Base-by-base conservation (phyloP, 2,888 invertebrate species). In the Xanthorhoe spadicearia region DNA sequence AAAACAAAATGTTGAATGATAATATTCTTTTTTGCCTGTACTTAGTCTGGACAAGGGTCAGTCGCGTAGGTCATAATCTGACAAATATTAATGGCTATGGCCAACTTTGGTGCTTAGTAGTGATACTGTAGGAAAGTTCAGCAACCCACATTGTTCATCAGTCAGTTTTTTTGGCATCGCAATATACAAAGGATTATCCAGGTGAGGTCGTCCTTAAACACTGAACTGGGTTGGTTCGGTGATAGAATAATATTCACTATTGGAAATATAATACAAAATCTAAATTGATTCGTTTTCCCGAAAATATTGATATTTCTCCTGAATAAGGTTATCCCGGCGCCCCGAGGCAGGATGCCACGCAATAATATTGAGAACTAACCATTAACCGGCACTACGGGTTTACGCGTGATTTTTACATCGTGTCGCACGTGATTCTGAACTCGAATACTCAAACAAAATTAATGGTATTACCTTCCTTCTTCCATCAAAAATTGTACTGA, bases 391-490 rank as follows among this genome's bases (percentile, higher is more conserved):
- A n/a, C 35, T 62, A 61, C 38, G 23, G 17, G 43, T 59, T 51
- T 50, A 53, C 55, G 55, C 63, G 62, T 64, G 51, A 68, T 66
- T 60, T 64, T 62, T 62, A 62, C 35, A 46, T 49, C 19, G 54
- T 51, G 56, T 51, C 23, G 43, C 50, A 13, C 62, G 54, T 70
- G 65, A 65, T 63, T 59, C 63, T 23, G 32, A 32, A 18, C 54
- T 66, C 53, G 64, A 64, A 62, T 56, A 60, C 64, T 60, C 51
- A 32, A 53, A 54, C 38, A 50, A 65, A 67, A 62, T 67, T 60
- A 65, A 51, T 64, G n/a, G 32, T 43, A 23, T 13, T 43, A 43
- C 3, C 5, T 38, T 38, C 38, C 38, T 13, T 13, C 38, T 0
- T 43, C 3, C 38, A 13, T 13, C 38, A 2, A 13, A 43, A 13